Evolutionary conservation across 2,113 vertebrate species (phyloP), one percentile per base, ranked within the genome.

Genomic region (Agapornis roseicollis): DNA sequence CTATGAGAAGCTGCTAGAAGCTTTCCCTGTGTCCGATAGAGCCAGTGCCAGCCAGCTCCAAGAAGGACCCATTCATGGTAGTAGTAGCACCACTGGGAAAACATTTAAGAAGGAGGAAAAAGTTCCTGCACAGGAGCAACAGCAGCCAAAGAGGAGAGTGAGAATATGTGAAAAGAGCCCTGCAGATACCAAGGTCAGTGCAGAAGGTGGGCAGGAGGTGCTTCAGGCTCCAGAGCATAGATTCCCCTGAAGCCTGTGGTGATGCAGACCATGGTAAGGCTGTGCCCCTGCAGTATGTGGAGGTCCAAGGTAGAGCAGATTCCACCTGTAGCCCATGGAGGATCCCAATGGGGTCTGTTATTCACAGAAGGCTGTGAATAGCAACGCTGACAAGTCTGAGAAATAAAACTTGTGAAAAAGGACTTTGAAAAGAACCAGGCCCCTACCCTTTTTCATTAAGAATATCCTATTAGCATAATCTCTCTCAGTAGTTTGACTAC

Each of bases 181-280:
- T 63, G 41, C 23, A 52, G 64, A 56, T 10, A 24, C 4, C 5
- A 3, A 41, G 24, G 24, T 35, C 78, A 65, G 27, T 23, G 33
- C 13, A n/a, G 33, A n/a, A 58, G 33, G 56, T n/a, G 56, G 56
- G 20, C 13, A 58, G 55, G 13, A n/a, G 22, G 13, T n/a, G 27
- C 13, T 90, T 13, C 41, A 55, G 28, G 10, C 0, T 1, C 7
- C 0, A 0, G 15, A 63, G 20, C 14, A 56, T 41, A 44, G 41
- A 37, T 39, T 77, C 5, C 10, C 7, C 23, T n/a, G 68, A 19
- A 87, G 52, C 17, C 33, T 2, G 0, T 35, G 11, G 23, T 28
- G 9, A 20, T 31, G 25, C 16, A 55, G 73, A 10, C 12, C 14
- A 28, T 4, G 10, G 39, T 29, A 25, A 50, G 25, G n/a, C 39